phyloP scores from a whole-genome alignment of 2,797 vertebrate genomes.

The Myoxocephalus aenaeus region DNA sequence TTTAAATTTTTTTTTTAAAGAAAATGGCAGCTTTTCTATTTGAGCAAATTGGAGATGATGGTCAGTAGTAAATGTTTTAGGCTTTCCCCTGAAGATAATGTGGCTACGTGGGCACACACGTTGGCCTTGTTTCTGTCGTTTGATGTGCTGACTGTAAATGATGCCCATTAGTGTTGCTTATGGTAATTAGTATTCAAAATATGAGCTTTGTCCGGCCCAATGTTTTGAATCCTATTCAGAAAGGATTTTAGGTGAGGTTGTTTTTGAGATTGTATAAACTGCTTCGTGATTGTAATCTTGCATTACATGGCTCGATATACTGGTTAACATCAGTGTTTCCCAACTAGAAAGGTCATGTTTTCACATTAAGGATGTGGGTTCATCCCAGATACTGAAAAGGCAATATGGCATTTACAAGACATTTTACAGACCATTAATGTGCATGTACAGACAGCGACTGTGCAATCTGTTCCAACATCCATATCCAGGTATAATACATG shows the following conservation, averaged over 20 bases:
- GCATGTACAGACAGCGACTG: neutral
- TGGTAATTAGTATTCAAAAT: conserved; percentile 42
- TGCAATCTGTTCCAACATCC: neutral
- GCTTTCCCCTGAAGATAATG: conserved; percentile 16
- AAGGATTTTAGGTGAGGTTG: conserved; percentile 9
- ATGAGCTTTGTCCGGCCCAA: conserved; percentile 21
- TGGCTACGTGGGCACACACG: neutral
- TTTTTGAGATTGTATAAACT: neutral
- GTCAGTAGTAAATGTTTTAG: conserved; percentile 7
- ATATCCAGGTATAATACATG: neutral
- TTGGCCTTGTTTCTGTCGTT: conserved; percentile 14
- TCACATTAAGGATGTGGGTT: conserved; percentile 2
- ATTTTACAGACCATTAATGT: conserved; percentile 2
- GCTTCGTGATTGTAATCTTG: conserved; percentile 4
- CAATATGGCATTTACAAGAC: neutral
- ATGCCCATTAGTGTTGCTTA: conserved; percentile 19
- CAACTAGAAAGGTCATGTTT: neutral
- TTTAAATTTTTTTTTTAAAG: neutral
- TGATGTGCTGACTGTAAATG: conserved; percentile 19
- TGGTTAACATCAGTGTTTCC: conserved; percentile 4
- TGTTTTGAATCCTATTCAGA: neutral
- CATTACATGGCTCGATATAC: conserved; percentile 6
- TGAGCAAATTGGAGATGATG: conserved; percentile 6
- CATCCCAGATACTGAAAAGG: neutral
- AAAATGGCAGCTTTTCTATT: conserved; percentile 10